These are phyloP conservation scores for Scytalopus superciliaris DNA, from an alignment of 2,113 vertebrate genomes.

Conservation along the genomic window DNA sequence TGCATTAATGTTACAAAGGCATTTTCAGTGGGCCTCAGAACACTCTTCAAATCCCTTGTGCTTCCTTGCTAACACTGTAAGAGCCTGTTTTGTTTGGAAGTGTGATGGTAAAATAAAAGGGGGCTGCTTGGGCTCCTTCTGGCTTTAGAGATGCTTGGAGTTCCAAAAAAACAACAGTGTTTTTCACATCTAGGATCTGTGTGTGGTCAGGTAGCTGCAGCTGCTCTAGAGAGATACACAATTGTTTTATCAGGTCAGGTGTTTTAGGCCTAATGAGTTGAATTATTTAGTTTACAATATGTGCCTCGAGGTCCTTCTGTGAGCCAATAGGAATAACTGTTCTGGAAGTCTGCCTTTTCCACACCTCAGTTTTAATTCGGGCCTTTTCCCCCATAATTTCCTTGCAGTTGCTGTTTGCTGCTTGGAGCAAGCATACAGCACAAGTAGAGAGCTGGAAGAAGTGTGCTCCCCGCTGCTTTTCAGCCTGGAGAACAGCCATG, in stretches of 20 bases:
- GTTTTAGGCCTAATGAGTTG: neutral
- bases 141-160: neutral
- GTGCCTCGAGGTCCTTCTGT: neutral
- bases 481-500: neutral
- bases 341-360: neutral
- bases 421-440: neutral
- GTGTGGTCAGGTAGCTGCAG: neutral
- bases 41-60: neutral
- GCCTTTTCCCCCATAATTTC: neutral
- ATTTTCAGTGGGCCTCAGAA: neutral
- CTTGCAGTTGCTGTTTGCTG: neutral
- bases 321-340: neutral
- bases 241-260: neutral
- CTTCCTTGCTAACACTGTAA: neutral
- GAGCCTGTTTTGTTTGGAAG: neutral
- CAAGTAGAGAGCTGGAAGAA: neutral
- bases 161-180: neutral
- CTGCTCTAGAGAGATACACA: neutral
- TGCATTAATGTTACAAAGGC: neutral
- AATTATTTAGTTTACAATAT: neutral
- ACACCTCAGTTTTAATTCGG: fast-evolving
- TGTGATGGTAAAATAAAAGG: neutral
- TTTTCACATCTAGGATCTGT: neutral
- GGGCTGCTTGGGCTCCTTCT: neutral
- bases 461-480: neutral